Conservation (phyloP, 1,140 invertebrate genomes). For the Drosophila tsacasi region DNA sequence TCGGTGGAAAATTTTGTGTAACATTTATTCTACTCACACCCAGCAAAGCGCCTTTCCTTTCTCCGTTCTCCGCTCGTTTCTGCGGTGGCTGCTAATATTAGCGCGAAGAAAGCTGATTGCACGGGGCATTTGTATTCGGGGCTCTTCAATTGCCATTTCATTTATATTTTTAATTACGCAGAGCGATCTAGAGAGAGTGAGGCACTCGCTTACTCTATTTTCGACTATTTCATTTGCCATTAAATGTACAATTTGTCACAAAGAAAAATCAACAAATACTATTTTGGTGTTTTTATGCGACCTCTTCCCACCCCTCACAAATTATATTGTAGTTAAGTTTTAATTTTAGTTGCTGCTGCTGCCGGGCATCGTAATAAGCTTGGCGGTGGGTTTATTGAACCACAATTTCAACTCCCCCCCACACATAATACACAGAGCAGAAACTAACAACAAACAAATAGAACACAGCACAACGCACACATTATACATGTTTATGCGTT, state of each 20-base stretch:
- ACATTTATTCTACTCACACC: conserved; percentile 31
- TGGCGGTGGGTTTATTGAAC: conserved; percentile 71
- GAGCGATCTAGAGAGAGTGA: conserved; percentile 20
- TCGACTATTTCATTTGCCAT: conserved; percentile 59
- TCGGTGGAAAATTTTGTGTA: conserved; percentile 37
- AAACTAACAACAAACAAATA: conserved; percentile 10
- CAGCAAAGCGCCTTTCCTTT: conserved; percentile 1
- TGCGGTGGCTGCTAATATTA: conserved; percentile 35
- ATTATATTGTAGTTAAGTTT: conserved; percentile 56
- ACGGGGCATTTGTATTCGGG: conserved; percentile 29
- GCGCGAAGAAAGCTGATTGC: conserved; percentile 44
- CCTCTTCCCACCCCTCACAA: conserved; percentile 4
- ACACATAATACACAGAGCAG: not conserved
- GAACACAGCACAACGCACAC: conserved; percentile 12
- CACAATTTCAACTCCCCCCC: conserved; percentile 26
- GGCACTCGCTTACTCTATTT: conserved; percentile 1
- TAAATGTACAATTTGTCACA: conserved; percentile 64
- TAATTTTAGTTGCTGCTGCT: conserved; percentile 42
- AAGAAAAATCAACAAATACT: conserved; percentile 23
- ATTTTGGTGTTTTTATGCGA: conserved; percentile 31
- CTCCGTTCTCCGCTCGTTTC: conserved; percentile 3
- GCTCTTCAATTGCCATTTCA: conserved; percentile 42
- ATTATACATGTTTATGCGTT: conserved; percentile 56
- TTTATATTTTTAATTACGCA: conserved; percentile 55
- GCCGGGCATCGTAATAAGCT: conserved; percentile 35